Conservation (phyloP, 2,888 invertebrate species). For the Mythimna ferrago region DNA sequence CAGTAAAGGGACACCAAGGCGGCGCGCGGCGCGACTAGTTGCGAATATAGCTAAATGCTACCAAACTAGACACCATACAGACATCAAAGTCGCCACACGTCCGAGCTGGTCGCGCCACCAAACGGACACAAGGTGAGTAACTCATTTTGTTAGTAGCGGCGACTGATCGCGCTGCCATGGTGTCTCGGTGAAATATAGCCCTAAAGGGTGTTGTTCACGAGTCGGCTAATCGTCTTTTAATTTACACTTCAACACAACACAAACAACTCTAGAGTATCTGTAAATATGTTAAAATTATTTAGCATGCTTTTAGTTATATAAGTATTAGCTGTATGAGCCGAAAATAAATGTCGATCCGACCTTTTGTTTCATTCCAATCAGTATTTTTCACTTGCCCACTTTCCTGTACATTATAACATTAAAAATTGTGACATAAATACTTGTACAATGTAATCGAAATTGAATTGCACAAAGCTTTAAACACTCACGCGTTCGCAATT, state of each 20-base stretch:
- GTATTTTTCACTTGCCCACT: background rate
- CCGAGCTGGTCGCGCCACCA: no score
- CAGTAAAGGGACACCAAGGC: background rate
- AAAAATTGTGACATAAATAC: background rate
- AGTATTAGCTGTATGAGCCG: slow-evolving; percentile 29
- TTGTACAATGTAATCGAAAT: background rate
- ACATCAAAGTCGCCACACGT: no score
- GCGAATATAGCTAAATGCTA: no score
- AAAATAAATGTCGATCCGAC: slow-evolving; percentile 19
- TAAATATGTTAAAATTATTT: slow-evolving; percentile 30
- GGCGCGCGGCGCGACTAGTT: no score
- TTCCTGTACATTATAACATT: slow-evolving; percentile 7
- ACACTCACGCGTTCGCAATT: background rate
- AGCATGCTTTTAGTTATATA: slow-evolving; percentile 32
- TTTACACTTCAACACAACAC: background rate
- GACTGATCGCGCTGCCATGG: no score
- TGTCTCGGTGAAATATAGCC: slow-evolving; percentile 1
- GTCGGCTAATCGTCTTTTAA: background rate
- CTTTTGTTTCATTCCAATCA: slow-evolving; percentile 24
- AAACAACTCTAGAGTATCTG: background rate
- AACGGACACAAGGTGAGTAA: no score
- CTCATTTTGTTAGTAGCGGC: no score
- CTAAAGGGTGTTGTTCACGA: background rate
- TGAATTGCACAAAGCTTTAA: background rate
- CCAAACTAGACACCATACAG: no score